phyloP scores from a whole-genome alignment of 2,113 vertebrate species.

The Damaliscus lunatus region DNA sequence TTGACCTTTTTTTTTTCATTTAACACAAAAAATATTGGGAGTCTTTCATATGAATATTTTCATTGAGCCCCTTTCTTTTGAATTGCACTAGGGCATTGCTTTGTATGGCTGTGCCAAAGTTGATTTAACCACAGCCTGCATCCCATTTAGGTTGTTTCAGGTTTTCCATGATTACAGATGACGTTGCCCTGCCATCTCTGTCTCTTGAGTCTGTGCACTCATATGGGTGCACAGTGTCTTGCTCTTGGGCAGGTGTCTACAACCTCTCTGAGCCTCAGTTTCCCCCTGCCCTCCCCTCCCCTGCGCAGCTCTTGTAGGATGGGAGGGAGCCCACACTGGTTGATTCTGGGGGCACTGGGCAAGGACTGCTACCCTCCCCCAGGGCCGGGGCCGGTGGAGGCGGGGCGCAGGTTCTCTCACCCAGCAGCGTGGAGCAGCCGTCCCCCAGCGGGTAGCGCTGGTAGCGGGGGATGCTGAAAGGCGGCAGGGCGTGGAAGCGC shows the following conservation, averaged over 20 bases:
- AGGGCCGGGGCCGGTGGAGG: neutral
- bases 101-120: too few relatives aligned
- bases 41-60: neutral
- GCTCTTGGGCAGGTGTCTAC: neutral
- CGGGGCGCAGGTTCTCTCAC: slow-evolving; percentile 57
- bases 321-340: neutral
- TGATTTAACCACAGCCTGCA: neutral
- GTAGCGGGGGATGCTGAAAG: slow-evolving; percentile 93
- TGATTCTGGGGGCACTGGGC: neutral
- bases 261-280: neutral
- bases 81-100: neutral
- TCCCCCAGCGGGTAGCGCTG: slow-evolving; percentile 97
- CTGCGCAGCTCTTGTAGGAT: neutral
- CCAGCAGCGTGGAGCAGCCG: slow-evolving; percentile 92
- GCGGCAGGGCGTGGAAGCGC: slow-evolving; percentile 93
- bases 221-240: neutral
- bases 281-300: neutral
- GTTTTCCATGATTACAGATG: neutral
- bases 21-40: neutral
- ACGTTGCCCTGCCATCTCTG: fast-evolving
- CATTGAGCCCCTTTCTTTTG: fast-evolving
- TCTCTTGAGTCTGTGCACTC: neutral
- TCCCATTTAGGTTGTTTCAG: neutral
- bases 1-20: neutral
- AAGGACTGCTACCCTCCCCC: neutral